Evolutionary conservation across 2,888 invertebrate species (phyloP), one percentile per base, ranked within the genome.

Genomic region (Calliscelio sp.): DNA sequence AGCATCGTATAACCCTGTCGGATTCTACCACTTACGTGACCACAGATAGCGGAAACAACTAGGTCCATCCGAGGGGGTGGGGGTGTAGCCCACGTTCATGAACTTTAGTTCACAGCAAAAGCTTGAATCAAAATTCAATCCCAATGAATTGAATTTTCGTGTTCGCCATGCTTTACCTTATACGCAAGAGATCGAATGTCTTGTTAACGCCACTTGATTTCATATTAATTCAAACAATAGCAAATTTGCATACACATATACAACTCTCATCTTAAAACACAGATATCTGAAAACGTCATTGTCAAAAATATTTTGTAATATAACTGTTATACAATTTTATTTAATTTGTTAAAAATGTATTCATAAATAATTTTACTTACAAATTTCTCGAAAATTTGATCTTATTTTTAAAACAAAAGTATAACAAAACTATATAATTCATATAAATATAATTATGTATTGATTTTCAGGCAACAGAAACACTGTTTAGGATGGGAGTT

Each of bases 401-500:
- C n/a, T n/a, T n/a, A n/a, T n/a, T n/a, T n/a, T n/a, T n/a, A n/a
- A n/a, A n/a, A n/a, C n/a, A n/a, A n/a, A n/a, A n/a, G n/a, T n/a
- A n/a, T n/a, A n/a, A n/a, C n/a, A n/a, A n/a, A n/a, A n/a, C n/a
- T n/a, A n/a, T n/a, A n/a, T n/a, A n/a, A n/a, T n/a, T n/a, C n/a
- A n/a, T n/a, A n/a, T n/a, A n/a, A n/a, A n/a, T n/a, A n/a, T n/a
- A n/a, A n/a, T n/a, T n/a, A n/a, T n/a, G n/a, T n/a, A n/a, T n/a
- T n/a, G n/a, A n/a, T 5, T 73, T 91, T 65, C 84, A 95, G 93
- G 97, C 97, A 2, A 96, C 97, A 1, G 97, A 97, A 93, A 96
- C 97, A 0, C 91, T 96, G 22, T 97, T 96, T 94, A 95, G 95
- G 86, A 96, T 97, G 96, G 94, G 95, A 3, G 94, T 95, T 32